These are phyloP conservation scores for Zeus faber DNA, from an alignment of 2,113 vertebrate species.

Conservation along the genomic window DNA sequence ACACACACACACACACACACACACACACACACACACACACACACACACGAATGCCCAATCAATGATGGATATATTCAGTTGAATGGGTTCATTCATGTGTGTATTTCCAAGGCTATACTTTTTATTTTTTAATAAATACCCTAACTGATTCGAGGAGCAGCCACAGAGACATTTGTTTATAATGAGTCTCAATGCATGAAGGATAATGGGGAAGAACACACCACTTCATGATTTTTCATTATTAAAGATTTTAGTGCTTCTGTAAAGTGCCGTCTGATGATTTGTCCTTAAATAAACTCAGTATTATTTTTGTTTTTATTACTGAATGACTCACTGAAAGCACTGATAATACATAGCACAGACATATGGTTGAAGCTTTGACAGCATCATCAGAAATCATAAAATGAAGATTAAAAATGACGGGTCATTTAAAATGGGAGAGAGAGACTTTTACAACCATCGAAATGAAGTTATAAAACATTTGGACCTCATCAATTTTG, in stretches of 20 bases:
- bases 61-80: neutral
- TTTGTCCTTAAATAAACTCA: conserved; percentile 1
- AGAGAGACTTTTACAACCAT: neutral
- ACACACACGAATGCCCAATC: neutral
- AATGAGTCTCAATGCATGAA: conserved; percentile 32
- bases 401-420: neutral
- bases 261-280: neutral
- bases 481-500: no score
- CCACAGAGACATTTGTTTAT: conserved; percentile 30
- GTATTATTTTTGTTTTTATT: no score
- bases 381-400: no score
- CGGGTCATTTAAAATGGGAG: neutral
- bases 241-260: neutral
- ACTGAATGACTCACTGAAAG: no score
- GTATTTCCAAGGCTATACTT: neutral
- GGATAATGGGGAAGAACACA: conserved; percentile 32
- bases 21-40: neutral
- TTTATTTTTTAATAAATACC: neutral
- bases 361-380: neutral
- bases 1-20: conserved; percentile 1
- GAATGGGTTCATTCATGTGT: neutral
- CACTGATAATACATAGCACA: neutral
- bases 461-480: neutral
- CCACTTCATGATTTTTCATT: conserved; percentile 15
- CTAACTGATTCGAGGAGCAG: conserved; percentile 27